phyloP scores from a whole-genome alignment of 1,140 invertebrate genomes.

The Tetragnatha versicolor region DNA sequence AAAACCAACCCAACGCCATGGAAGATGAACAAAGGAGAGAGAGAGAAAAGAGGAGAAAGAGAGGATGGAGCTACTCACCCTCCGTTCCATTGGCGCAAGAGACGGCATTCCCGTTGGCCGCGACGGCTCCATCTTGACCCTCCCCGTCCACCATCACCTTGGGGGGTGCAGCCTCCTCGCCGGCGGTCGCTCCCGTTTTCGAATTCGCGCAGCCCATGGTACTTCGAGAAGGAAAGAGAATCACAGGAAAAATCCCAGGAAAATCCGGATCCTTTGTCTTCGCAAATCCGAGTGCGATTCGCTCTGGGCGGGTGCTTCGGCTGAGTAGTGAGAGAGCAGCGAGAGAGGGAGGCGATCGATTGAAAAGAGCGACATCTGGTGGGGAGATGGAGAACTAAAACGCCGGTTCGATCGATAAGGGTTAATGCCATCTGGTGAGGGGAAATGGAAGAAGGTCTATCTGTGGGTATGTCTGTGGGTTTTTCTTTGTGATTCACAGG shows the following conservation, averaged over 20 bases:
- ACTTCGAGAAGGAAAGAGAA: too few relatives aligned
- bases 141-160: constrained; percentile 49
- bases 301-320: constrained; percentile 31
- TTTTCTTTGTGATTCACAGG: too few relatives aligned
- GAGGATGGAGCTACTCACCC: constrained; percentile 1
- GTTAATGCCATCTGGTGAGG: neutral
- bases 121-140: constrained; percentile 36
- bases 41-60: neutral
- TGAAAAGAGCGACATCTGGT: neutral
- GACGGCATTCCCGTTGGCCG: constrained; percentile 40
- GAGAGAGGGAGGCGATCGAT: neutral
- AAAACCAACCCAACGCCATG: too few relatives aligned
- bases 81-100: constrained; percentile 38
- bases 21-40: neutral
- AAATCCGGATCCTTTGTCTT: neutral
- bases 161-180: constrained; percentile 27
- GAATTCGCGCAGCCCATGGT: constrained; percentile 50
- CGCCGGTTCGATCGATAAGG: neutral
- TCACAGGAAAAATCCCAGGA: too few relatives aligned
- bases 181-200: constrained; percentile 38
- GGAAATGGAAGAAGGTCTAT: neutral
- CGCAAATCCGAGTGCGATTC: constrained; percentile 4
- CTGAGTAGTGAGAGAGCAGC: neutral
- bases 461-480: neutral
- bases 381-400: neutral